Evolutionary conservation across 1,140 invertebrate genomes (phyloP).

Genomic region (Oreohelix idahoensis): DNA sequence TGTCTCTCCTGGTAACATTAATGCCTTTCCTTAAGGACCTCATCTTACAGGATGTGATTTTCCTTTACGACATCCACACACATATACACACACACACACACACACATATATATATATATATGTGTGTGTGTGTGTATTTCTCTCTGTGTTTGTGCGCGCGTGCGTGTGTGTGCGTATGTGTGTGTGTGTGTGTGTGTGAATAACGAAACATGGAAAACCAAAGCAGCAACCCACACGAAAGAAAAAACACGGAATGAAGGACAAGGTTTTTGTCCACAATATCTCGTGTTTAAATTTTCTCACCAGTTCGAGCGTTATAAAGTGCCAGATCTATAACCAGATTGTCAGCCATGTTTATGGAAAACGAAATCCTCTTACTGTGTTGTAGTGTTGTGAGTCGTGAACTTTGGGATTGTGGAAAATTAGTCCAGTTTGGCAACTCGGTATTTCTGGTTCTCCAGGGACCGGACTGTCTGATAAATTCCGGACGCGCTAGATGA

Average conservation of each 20-base stretch:
- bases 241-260: background rate
- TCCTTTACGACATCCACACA: too few relatives aligned
- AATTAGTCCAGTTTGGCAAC: background rate
- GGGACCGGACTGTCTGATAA: background rate
- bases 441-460: background rate
- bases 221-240: too few relatives aligned
- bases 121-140: too few relatives aligned
- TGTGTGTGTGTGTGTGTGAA: too few relatives aligned
- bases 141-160: too few relatives aligned
- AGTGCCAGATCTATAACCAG: background rate
- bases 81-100: too few relatives aligned
- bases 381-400: background rate
- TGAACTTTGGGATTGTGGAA: background rate
- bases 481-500: background rate
- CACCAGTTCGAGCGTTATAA: background rate
- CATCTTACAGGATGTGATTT: too few relatives aligned
- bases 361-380: constrained; percentile 10
- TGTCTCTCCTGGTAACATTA: too few relatives aligned
- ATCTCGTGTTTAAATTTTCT: background rate
- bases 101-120: too few relatives aligned
- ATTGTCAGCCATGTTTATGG: background rate
- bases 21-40: too few relatives aligned
- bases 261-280: background rate
- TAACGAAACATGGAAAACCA: too few relatives aligned
- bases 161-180: too few relatives aligned